Evolutionary conservation across 2,888 invertebrate genomes (phyloP).

Genomic region (Diplazon laetatorius): DNA sequence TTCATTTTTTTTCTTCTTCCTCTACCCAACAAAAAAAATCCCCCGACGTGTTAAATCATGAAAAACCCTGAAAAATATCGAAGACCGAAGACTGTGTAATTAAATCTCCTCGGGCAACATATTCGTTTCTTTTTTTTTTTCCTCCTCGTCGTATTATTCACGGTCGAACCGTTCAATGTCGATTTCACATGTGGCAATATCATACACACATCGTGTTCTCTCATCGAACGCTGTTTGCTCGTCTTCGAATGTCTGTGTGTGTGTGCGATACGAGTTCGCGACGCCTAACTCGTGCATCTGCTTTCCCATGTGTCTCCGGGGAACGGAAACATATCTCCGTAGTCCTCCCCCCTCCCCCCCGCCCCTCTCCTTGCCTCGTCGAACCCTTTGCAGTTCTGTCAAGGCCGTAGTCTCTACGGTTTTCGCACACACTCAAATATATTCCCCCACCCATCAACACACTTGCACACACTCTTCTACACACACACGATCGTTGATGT

Average conservation of each 20-base stretch:
- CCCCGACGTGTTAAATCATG: no score
- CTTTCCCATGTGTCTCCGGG: constrained; percentile 32
- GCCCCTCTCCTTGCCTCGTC: no score
- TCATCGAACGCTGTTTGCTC: background rate
- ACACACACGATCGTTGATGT: constrained; percentile 31
- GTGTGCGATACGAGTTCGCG: background rate
- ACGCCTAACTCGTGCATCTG: constrained; percentile 11
- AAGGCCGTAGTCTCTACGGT: background rate
- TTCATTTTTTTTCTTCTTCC: no score
- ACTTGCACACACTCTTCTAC: constrained; percentile 41
- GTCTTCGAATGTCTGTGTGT: no score
- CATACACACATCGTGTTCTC: background rate
- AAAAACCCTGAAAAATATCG: no score
- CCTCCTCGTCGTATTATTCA: background rate
- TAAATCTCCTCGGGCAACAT: no score
- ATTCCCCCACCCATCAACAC: no score
- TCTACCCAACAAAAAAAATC: no score
- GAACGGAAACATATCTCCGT: constrained; percentile 33
- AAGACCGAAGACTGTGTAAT: no score
- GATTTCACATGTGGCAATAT: background rate
- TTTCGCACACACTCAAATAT: constrained; percentile 7
- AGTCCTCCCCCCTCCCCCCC: no score
- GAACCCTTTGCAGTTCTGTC: constrained; percentile 14
- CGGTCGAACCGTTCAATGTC: background rate
- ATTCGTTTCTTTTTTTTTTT: no score